Evolutionary conservation across 2,888 invertebrate species (phyloP), one percentile per base, ranked within the genome.

Genomic region (Rosalia funebris): DNA sequence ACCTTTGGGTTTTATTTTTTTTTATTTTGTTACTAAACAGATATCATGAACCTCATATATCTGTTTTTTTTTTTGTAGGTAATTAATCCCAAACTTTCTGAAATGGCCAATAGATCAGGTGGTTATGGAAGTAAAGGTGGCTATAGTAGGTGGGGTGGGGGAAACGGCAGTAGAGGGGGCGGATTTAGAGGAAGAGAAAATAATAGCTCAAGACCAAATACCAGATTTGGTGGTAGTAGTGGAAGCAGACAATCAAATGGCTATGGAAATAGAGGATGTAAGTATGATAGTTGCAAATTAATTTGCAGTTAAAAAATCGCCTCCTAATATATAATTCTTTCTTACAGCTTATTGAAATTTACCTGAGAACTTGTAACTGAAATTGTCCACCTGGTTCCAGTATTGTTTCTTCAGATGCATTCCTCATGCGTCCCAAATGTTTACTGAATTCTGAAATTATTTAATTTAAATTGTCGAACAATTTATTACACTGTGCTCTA

Each of bases 71-170:
- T 60, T 68, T 76, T 74, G 76, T 85, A 87, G 91, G 89, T 89
- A 67, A 87, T 96, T 58, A 93, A 92, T 79, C 95, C 95, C 46
- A 92, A 94, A 78, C 85, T 96, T 42, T 86, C 89, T 73, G 91
- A 93, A 72, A 86, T 95, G 84, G 91, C 91, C 4, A 87, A 87
- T 69, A 86, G 89, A 68, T 80, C 79, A 37, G 83, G 84, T 37
- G 86, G 86, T 61, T 87, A 86, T 46, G 88, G 88, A 36, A 86
- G 86, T 15, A 77, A 78, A 60, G 85, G 85, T n/a, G 79, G 83
- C 11, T 65, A 61, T 36, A 61, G 65, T 20, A 82, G 84, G 34
- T 77, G 75, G 65, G 69, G 70, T 12, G 59, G 67, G 54, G 78
- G 81, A 31, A 83, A 84, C 1, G 59, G 75, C 41, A 75, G 77